phyloP scores from a whole-genome alignment of 2,113 vertebrate genomes.

The Chiloscyllium plagiosum region DNA sequence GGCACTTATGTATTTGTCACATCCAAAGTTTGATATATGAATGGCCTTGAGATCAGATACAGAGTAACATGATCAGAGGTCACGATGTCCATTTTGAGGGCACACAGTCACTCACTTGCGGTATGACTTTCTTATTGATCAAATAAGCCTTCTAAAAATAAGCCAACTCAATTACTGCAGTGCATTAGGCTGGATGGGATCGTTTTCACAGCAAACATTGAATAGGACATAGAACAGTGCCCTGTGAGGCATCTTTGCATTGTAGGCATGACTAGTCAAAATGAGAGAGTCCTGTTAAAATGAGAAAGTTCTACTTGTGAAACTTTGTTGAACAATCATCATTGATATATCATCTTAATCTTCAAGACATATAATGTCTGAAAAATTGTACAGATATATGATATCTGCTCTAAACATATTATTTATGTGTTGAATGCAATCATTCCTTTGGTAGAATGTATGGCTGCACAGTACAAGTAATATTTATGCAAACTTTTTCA shows the following conservation, averaged over 20 bases:
- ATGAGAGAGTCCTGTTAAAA: background rate
- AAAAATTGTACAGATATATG: constrained; percentile 26
- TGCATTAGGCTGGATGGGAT: background rate
- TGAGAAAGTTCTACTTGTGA: background rate
- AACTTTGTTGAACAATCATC: constrained; percentile 18
- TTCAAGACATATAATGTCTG: constrained; percentile 34
- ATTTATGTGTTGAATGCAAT: background rate
- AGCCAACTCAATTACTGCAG: background rate
- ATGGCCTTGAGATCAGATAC: background rate
- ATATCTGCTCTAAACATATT: constrained; percentile 32
- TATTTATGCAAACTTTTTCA: background rate
- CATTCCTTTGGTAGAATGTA: constrained; percentile 28
- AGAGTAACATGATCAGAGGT: background rate
- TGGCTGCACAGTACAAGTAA: background rate
- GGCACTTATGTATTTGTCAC: background rate
- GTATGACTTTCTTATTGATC: constrained; percentile 10
- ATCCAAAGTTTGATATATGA: background rate
- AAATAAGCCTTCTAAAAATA: background rate
- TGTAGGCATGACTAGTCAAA: background rate
- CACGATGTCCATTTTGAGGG: background rate
- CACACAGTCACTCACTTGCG: background rate
- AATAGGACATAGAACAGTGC: background rate
- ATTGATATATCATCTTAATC: background rate
- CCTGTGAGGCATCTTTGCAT: background rate
- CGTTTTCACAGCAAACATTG: background rate